These are phyloP conservation scores for Mesitornis unicolor DNA, from an alignment of 2,113 vertebrate genomes.

Conservation along the genomic window DNA sequence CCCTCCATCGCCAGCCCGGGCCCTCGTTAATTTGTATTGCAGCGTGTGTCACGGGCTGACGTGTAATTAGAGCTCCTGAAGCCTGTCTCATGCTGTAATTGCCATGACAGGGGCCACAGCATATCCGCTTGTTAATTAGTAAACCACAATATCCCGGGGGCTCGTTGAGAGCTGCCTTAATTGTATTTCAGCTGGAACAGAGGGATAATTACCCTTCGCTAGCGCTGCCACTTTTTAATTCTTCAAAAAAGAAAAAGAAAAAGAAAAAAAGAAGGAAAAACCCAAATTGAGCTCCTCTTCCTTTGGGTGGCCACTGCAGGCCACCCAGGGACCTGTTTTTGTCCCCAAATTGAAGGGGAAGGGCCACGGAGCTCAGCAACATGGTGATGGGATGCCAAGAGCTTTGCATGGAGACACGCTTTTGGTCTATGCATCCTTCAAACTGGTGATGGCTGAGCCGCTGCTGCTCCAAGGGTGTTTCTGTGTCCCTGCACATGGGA, in stretches of 20 bases:
- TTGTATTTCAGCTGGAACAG: conserved; percentile 79
- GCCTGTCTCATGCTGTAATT: conserved; percentile 76
- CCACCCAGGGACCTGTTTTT: neutral
- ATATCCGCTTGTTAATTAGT: conserved; percentile 83
- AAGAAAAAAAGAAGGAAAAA: neutral
- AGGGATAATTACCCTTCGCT: conserved; percentile 75
- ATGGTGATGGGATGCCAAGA: neutral
- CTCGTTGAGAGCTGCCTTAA: conserved; percentile 73
- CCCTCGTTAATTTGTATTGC: conserved; percentile 64
- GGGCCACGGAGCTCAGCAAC: neutral
- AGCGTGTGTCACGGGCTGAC: conserved; percentile 49
- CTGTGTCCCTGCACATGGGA: neutral
- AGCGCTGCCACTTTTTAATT: conserved; percentile 70
- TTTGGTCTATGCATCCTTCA: neutral
- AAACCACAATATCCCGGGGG: conserved; percentile 77
- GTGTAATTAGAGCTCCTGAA: conserved; percentile 66
- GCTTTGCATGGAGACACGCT: accelerated
- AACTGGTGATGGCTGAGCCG: neutral
- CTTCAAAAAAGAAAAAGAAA: neutral
- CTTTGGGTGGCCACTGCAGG: neutral
- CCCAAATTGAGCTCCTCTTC: neutral
- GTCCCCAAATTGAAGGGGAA: neutral
- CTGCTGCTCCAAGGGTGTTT: accelerated
- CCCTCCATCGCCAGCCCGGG: conserved; percentile 1
- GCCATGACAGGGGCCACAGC: conserved; percentile 73